Evolutionary conservation across 2,888 invertebrate genomes (phyloP).

Genomic region (Philhelius pedissequus): DNA sequence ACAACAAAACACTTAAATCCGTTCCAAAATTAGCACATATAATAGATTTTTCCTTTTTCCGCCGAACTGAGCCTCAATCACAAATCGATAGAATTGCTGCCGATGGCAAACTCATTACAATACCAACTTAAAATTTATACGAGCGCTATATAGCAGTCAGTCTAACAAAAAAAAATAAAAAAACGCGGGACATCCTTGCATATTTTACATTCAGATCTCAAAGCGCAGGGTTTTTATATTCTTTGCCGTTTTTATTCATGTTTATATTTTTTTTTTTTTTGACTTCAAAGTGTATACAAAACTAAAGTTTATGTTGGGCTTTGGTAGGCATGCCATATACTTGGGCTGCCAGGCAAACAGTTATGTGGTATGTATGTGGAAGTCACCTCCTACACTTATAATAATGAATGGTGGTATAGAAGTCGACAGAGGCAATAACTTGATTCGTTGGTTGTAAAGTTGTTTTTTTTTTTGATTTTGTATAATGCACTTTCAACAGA

Average conservation of each 20-base stretch:
- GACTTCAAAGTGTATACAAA: constrained; percentile 46
- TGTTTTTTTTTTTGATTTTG: constrained; percentile 8
- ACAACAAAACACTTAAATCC: not conserved
- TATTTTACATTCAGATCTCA: constrained; percentile 58
- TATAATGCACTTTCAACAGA: constrained; percentile 54
- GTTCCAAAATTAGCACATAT: constrained; percentile 17
- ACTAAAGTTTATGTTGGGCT: constrained; percentile 60
- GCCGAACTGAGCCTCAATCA: constrained; percentile 36
- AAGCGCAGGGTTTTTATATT: constrained; percentile 37
- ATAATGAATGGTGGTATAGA: constrained; percentile 31
- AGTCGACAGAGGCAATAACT: constrained; percentile 59
- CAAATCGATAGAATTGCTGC: constrained; percentile 55
- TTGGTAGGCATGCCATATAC: constrained; percentile 36
- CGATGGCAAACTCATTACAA: constrained; percentile 51
- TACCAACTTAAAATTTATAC: constrained; percentile 23
- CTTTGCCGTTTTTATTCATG: not conserved
- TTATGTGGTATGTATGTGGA: not conserved
- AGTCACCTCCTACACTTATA: constrained; percentile 14
- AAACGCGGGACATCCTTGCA: constrained; percentile 54
- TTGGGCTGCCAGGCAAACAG: constrained; percentile 1
- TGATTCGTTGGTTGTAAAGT: constrained; percentile 55
- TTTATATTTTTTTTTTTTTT: not conserved
- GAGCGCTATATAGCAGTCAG: not conserved
- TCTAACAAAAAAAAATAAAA: constrained; percentile 16
- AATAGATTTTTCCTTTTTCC: not conserved